Base-by-base conservation (phyloP, 2,113 vertebrate species). In the Talpa occidentalis region DNA sequence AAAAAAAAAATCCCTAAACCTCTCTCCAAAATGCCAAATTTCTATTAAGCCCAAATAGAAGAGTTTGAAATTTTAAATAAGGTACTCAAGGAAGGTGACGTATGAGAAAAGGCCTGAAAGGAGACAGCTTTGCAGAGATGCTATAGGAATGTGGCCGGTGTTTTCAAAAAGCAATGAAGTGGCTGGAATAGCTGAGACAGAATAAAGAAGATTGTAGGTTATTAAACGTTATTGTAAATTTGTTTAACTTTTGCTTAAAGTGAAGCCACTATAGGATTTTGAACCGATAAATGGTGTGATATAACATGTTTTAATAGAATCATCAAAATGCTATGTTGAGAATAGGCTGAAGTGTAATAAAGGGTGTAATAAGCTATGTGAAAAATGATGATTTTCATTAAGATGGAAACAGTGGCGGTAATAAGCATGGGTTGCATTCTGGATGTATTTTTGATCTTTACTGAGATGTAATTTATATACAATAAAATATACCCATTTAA, bases 31-130 rank as follows among this genome's bases (percentile, higher is more conserved):
- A 54, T 60, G 42, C 54, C 69, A 60, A 47, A 82, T 76, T 70
- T 60, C 60, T 70, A 70, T 92, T 70, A 88, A 92, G 52, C 26
- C 9, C 0, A 0, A 56, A 80, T 60, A 88, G 28, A 92, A 83
- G 42, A 35, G 10, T 24, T 72, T 92, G 37, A 35, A 42, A 60
- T 92, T 77, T 78, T 83, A 81, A 94, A 47, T 56, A 73, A 44
- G 22, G 26, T 37, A 28, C 37, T 66, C 47, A 85, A 32, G 40
- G 54, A 80, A 73, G 32, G 37, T 4, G 22, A 86, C 66, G 66
- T 86, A 14, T 91, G 73, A 77, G 30, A 70, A 54, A 89, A 86
- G n/a, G 66, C 56, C 54, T 73, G 32, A 90, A 81, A 56, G 40
- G 83, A 30, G 40, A 90, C 6, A 66, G 32, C 10, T 24, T 74